Evolutionary conservation across 2,797 vertebrate genomes (phyloP).

Genomic region (Pangasius larnaudii): DNA sequence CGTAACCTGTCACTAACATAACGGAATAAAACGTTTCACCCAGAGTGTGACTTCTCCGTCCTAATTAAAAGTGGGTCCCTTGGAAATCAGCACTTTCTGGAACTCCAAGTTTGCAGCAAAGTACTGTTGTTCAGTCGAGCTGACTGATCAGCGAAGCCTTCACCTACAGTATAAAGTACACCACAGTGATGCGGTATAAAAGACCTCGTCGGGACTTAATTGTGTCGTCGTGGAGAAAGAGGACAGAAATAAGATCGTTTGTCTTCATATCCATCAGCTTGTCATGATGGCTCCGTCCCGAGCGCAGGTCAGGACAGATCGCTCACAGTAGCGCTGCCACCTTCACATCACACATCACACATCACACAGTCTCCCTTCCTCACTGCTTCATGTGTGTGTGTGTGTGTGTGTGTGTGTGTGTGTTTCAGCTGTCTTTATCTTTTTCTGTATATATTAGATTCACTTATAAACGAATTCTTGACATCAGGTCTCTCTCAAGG

Average conservation of each 20-base stretch:
- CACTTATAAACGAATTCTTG: neutral
- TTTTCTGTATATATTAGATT: neutral
- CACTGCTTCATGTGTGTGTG: neutral
- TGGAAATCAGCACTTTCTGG: neutral
- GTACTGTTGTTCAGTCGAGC: neutral
- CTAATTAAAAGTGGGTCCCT: conserved; percentile 54
- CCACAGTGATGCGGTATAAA: neutral
- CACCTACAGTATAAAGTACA: neutral
- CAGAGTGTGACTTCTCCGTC: conserved; percentile 39
- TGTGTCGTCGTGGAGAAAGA: neutral
- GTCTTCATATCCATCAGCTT: neutral
- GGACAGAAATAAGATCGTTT: neutral
- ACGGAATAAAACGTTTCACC: conserved; percentile 31
- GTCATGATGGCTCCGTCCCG: neutral
- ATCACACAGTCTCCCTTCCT: neutral
- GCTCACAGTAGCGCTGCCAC: neutral
- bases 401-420: neutral
- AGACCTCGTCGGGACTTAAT: neutral
- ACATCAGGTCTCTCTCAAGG: no score
- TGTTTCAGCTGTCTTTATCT: neutral
- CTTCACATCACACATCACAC: neutral
- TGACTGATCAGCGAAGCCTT: neutral
- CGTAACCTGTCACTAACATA: conserved; percentile 48
- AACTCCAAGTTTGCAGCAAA: no score
- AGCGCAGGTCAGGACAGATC: conserved; percentile 1